Evolutionary conservation across 2,888 invertebrate species (phyloP).

Genomic region (Pyralis farinalis): DNA sequence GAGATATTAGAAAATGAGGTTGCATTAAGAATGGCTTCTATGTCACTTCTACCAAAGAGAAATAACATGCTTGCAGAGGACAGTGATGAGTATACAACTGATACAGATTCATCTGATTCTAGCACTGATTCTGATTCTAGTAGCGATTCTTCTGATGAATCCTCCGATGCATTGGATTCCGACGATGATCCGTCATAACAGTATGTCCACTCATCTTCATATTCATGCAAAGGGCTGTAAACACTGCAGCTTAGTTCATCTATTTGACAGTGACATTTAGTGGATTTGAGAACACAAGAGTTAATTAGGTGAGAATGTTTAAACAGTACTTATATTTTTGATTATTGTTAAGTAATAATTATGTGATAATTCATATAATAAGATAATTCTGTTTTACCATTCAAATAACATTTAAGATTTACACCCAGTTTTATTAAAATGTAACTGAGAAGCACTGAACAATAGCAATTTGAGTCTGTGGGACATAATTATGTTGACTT

Average conservation of each 20-base stretch:
- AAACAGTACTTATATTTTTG: too few relatives aligned
- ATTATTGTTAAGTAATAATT: too few relatives aligned
- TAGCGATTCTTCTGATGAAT: conserved; percentile 24
- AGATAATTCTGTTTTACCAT: too few relatives aligned
- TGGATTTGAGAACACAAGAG: too few relatives aligned
- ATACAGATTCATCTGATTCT: conserved; percentile 27
- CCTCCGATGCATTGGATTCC: conserved; percentile 30
- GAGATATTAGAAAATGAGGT: conserved; percentile 62
- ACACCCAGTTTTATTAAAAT: too few relatives aligned
- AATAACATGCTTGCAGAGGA: conserved; percentile 31
- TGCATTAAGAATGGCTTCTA: conserved; percentile 64
- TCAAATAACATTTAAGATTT: too few relatives aligned
- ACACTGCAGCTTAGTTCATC: not conserved
- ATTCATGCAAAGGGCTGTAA: conserved; percentile 21
- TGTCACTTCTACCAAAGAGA: conserved; percentile 53
- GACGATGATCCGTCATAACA: conserved; percentile 27
- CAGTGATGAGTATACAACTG: conserved; percentile 35
- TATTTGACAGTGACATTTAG: too few relatives aligned
- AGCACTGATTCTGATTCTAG: conserved; percentile 30
- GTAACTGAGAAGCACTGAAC: too few relatives aligned
- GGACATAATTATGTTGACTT: too few relatives aligned
- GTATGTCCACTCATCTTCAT: conserved; percentile 4
- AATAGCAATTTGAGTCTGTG: too few relatives aligned
- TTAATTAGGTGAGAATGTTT: too few relatives aligned
- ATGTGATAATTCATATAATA: too few relatives aligned